Percentiles rank a stretch among this genome's conserved stretches.
Conservation (phyloP, 2,797 vertebrate species). For the Xiphorhynchus erythropygius region DNA sequence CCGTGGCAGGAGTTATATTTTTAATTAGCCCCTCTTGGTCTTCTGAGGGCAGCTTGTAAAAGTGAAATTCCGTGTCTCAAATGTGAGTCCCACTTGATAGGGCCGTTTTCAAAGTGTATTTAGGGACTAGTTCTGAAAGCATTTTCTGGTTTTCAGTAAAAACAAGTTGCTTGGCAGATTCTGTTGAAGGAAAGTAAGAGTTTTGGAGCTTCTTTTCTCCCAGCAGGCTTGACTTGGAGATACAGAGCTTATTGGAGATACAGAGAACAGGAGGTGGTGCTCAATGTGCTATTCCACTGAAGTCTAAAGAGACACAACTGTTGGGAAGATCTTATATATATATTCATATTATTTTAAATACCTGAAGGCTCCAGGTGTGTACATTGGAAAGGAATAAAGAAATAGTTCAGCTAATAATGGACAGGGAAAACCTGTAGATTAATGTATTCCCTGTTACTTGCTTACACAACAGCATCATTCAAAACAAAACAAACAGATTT, state of each 20-base stretch:
- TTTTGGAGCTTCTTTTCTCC: not conserved
- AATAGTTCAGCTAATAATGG: not conserved
- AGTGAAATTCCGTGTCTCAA: not conserved
- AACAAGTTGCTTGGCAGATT: not conserved
- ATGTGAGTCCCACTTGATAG: not conserved
- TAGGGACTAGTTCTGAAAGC: not conserved
- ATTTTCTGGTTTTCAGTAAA: not conserved
- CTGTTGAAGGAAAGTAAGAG: not conserved
- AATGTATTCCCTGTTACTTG: not conserved
- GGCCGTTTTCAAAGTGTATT: not conserved
- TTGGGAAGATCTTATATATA: not conserved
- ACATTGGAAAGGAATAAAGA: not conserved
- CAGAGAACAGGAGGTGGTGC: not conserved
- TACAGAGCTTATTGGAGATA: not conserved
- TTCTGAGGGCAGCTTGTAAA: not conserved
- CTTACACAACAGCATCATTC: not conserved
- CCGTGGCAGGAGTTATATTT: slow-evolving; percentile 52
- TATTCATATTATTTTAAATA: not conserved
- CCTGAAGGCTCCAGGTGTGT: not conserved
- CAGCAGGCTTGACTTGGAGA: not conserved
- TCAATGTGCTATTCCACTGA: not conserved
- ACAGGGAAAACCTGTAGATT: not conserved
- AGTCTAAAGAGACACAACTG: not conserved
- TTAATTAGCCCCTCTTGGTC: slow-evolving; percentile 30
- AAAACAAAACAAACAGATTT: not conserved